These are phyloP conservation scores for Marmota monax DNA, from an alignment of 2,113 vertebrate genomes.

Conservation along the genomic window DNA sequence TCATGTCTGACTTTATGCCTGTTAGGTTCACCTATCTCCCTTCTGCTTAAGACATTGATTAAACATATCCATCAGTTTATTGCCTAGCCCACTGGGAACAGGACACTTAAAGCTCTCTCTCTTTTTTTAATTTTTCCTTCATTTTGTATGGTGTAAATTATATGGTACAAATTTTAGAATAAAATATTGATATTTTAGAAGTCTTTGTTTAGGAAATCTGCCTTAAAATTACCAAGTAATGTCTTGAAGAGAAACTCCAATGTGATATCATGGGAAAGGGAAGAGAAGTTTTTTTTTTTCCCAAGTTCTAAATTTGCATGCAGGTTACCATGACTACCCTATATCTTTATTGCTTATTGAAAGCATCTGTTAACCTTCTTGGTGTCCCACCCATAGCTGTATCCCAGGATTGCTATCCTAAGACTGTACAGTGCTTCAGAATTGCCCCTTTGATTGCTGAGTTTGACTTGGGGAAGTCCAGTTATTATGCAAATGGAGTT, in stretches of 20 bases:
- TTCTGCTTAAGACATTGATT: conserved; percentile 87
- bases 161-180: conserved; percentile 71
- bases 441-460: conserved; percentile 31
- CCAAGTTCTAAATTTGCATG: conserved; percentile 67
- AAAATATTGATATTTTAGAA: conserved; percentile 78
- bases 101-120: conserved; percentile 81
- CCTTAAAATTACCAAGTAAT: conserved; percentile 70
- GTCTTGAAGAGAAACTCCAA: conserved; percentile 37
- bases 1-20: conserved; percentile 75
- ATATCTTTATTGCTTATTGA: conserved; percentile 63
- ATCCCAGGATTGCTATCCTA: conserved; percentile 13
- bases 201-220: conserved; percentile 26
- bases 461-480: background rate
- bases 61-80: conserved; percentile 86
- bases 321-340: conserved; percentile 74
- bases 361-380: conserved; percentile 63
- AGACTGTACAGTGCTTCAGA: conserved; percentile 35
- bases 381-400: background rate
- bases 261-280: background rate
- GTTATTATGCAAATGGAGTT: background rate
- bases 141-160: conserved; percentile 78
- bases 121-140: background rate
- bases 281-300: background rate
- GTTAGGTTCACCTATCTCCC: conserved; percentile 79
- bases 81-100: conserved; percentile 81